Evolutionary conservation across 2,888 invertebrate species (phyloP).

Genomic region (Sphaerolaimus hirsutus): DNA sequence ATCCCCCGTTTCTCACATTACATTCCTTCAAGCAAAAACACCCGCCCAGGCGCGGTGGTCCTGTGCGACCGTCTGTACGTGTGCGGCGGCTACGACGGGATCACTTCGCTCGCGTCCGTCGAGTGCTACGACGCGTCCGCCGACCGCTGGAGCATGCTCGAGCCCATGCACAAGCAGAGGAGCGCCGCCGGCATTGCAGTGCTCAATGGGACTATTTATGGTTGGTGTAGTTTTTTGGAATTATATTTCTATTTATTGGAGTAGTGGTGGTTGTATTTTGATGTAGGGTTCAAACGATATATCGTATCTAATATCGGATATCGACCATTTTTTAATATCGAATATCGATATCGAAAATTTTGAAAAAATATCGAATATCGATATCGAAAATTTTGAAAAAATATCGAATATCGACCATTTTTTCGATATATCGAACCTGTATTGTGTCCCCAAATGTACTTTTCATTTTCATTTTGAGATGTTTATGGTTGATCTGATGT

Average conservation of each 20-base stretch:
- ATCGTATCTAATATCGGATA: too few relatives aligned
- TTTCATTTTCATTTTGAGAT: too few relatives aligned
- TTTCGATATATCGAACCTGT: too few relatives aligned
- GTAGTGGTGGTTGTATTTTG: not conserved
- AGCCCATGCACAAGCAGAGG: slow-evolving; percentile 28
- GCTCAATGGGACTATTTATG: slow-evolving; percentile 28
- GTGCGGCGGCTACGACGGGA: slow-evolving; percentile 38
- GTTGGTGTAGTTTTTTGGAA: slow-evolving; percentile 7
- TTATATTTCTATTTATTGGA: not conserved
- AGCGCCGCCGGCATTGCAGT: slow-evolving; percentile 31
- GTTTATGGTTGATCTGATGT: too few relatives aligned
- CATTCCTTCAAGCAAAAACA: slow-evolving; percentile 6
- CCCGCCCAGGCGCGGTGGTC: slow-evolving; percentile 9
- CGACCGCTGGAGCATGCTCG: slow-evolving; percentile 24
- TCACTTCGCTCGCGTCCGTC: slow-evolving; percentile 53
- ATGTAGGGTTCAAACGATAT: too few relatives aligned
- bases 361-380: too few relatives aligned
- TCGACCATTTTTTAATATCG: too few relatives aligned
- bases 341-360: too few relatives aligned
- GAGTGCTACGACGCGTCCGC: slow-evolving; percentile 32
- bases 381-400: too few relatives aligned
- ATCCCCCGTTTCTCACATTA: too few relatives aligned
- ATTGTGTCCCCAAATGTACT: too few relatives aligned
- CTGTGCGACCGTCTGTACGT: slow-evolving; percentile 13
- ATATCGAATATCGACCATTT: too few relatives aligned